Evolutionary conservation across 2,888 invertebrate genomes (phyloP), one percentile per base, ranked within the genome.

Genomic region (Cephus pygmeus): DNA sequence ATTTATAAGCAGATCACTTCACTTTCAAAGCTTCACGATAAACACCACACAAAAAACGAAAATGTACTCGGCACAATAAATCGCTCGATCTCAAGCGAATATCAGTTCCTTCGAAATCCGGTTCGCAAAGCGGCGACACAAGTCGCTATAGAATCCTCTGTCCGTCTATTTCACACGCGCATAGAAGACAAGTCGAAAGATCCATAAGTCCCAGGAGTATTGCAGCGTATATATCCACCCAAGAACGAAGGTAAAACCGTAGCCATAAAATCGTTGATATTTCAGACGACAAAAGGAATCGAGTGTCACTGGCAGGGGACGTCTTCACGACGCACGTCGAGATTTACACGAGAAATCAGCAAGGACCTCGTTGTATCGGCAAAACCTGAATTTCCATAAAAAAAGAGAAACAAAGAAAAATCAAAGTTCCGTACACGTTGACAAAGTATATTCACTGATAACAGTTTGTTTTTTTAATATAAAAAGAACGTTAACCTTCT

Each of bases 1-100:
- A 79, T 83, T 83, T 73, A 79, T 75, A 73, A 69, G 69, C 87
- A 86, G 83, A 77, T 81, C 80, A 81, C 81, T 79, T 78, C 75
- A 80, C 79, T 83, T 73, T 69, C 30, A 34, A 79, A 75, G 35
- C 40, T 77, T 75, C 78, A 73, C 78, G 80, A 77, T 78, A 79
- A 80, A 82, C 85, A 87, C 86, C 82, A 82, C 87, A 85, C 85
- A 82, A 78, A 79, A 79, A 69, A 78, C 31, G 11, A 23, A 9
- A 34, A 12, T 30, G 56, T 56, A 23, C 23, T 56, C 56, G 56
- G 9, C 56, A 56, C 56, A 56, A 9, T 9, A 23, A 56, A 9
- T 56, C 23, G 23, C 56, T 23, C 23, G 23, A 23, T 23, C 6
- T 56, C 56, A 2, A 15, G 56, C 23, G 9, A 56, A 56, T 56